A percentile compares a stretch with the other conserved stretches of the same genome.
Evolutionary conservation across 1,140 invertebrate species (phyloP).

Genomic region (Manduca sexta): DNA sequence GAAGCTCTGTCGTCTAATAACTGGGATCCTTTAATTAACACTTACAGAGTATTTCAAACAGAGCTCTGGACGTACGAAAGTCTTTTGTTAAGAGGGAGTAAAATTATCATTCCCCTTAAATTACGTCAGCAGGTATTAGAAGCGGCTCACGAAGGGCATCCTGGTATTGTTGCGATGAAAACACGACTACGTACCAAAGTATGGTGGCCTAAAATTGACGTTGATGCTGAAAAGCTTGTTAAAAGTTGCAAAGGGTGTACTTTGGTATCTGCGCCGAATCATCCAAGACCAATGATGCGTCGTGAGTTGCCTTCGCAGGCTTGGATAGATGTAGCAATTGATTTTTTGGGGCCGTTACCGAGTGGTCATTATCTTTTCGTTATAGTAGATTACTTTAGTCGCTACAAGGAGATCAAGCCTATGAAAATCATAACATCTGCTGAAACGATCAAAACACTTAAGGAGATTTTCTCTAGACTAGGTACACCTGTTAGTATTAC

Average conservation of each 20-base stretch:
- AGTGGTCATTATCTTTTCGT: conserved; percentile 25
- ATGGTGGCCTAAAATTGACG: conserved; percentile 19
- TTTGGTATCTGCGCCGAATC: conserved; percentile 23
- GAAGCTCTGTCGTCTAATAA: no score
- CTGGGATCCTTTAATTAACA: no score
- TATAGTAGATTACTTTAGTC: conserved; percentile 22
- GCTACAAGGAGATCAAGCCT: conserved; percentile 27
- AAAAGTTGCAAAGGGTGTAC: conserved; percentile 35
- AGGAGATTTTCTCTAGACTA: conserved; percentile 23
- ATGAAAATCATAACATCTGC: conserved; percentile 17
- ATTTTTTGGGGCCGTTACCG: conserved; percentile 32
- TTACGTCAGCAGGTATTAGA: no score
- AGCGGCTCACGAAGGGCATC: no score
- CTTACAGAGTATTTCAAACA: no score
- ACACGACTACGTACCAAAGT: conserved; percentile 11
- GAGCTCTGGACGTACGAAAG: no score
- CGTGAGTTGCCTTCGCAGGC: conserved; percentile 22
- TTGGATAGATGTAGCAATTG: conserved; percentile 33
- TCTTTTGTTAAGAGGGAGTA: no score
- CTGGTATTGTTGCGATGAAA: conserved; percentile 8
- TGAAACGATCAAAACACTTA: conserved; percentile 23
- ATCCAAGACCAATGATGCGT: conserved; percentile 28
- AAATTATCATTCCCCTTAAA: no score
- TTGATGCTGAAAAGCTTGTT: conserved; percentile 4
- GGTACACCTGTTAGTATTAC: conserved; percentile 18